Evolutionary conservation across 2,888 invertebrate genomes (phyloP).

Genomic region (Tanypteryx hageni): DNA sequence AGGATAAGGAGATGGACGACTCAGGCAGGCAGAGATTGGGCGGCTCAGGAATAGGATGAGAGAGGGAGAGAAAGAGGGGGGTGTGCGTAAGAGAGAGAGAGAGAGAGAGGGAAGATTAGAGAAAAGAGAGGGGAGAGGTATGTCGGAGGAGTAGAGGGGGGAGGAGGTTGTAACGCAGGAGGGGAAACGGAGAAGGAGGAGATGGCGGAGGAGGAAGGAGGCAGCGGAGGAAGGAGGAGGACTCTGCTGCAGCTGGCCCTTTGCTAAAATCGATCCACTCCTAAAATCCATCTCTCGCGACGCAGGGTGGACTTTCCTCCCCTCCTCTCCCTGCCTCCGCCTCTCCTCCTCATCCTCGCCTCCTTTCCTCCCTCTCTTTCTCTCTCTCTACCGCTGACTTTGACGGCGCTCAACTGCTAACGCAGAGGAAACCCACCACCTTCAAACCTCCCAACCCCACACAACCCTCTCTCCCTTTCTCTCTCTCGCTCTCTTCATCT

Average conservation of each 20-base stretch:
- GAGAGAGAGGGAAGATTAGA: constrained; percentile 10
- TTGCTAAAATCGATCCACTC: constrained; percentile 25
- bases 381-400: neutral
- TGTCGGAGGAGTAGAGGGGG: neutral
- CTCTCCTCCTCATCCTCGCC: neutral
- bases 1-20: constrained; percentile 34
- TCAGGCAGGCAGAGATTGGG: constrained; percentile 33
- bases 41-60: constrained; percentile 18
- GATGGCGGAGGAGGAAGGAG: neutral
- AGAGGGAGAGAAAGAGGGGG: neutral
- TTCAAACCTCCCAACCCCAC: neutral
- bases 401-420: constrained; percentile 20
- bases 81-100: neutral
- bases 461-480: neutral
- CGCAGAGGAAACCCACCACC: neutral
- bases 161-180: neutral
- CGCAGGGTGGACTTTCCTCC: neutral
- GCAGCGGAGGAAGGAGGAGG: neutral
- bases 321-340: neutral
- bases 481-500: neutral
- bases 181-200: neutral
- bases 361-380: neutral
- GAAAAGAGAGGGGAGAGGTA: neutral
- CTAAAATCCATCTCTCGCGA: constrained; percentile 30
- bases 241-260: constrained; percentile 30